A percentile compares a stretch with the other conserved stretches of the same genome.
phyloP scores from a whole-genome alignment of 2,888 invertebrate genomes.

The Glaucopsyche alexis region DNA sequence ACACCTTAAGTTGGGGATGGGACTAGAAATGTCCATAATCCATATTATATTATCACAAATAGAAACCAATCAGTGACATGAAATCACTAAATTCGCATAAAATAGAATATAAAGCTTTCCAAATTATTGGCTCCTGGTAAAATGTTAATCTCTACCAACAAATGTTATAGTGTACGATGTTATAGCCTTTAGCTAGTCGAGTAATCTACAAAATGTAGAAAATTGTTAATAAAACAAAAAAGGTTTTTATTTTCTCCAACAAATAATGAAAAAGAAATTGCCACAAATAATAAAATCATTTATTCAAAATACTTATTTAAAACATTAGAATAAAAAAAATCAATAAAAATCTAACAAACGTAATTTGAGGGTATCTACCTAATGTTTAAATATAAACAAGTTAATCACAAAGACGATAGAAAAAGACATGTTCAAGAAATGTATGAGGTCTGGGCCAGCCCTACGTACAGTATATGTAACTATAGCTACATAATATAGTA shows the following conservation, averaged over 20 bases:
- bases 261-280: background rate
- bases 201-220: background rate
- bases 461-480: too few species aligned
- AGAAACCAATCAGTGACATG: background rate
- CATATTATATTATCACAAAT: background rate
- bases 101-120: too few species aligned
- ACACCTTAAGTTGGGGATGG: background rate
- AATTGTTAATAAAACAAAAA: background rate
- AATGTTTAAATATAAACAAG: too few species aligned
- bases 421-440: too few species aligned
- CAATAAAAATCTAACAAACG: background rate
- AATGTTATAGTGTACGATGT: too few species aligned
- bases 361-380: background rate
- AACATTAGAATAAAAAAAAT: background rate
- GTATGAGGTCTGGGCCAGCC: too few species aligned
- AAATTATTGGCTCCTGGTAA: too few species aligned
- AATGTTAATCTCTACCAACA: too few species aligned
- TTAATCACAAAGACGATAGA: too few species aligned
- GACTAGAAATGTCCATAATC: background rate
- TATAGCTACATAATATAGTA: too few species aligned
- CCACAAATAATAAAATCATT: background rate
- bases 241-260: background rate
- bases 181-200: background rate
- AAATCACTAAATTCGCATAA: too few species aligned
- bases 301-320: background rate